These are phyloP conservation scores for Phenacoccus solenopsis DNA, from an alignment of 1,140 invertebrate genomes.

Conservation along the genomic window DNA sequence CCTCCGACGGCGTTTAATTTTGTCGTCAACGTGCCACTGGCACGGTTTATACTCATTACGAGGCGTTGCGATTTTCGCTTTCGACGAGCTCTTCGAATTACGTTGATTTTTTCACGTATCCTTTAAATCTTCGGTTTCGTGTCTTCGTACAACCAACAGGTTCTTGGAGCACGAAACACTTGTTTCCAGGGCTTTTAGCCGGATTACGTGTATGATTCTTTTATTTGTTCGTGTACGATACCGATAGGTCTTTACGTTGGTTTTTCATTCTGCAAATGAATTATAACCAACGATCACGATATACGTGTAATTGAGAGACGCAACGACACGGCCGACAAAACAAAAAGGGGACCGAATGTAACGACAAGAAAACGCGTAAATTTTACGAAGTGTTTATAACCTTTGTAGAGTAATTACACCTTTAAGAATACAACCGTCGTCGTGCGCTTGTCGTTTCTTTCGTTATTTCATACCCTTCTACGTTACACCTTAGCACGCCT, in stretches of 20 bases:
- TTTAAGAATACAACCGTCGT: no score
- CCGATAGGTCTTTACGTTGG: not conserved
- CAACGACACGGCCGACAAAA: not conserved
- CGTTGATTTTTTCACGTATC: not conserved
- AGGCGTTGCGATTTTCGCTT: no score
- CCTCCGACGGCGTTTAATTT: not conserved
- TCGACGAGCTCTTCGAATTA: not conserved
- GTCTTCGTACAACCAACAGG: not conserved
- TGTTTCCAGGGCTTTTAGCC: no score
- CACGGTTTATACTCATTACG: no score
- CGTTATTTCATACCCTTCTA: not conserved
- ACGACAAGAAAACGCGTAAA: not conserved
- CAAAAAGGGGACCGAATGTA: not conserved
- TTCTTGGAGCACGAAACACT: not conserved
- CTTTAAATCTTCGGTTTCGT: not conserved
- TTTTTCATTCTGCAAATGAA: not conserved
- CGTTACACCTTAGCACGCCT: no score
- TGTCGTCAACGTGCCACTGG: not conserved
- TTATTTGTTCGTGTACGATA: no score
- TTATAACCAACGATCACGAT: not conserved
- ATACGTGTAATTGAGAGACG: not conserved
- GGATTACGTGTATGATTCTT: no score
- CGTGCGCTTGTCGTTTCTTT: not conserved
- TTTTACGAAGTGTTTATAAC: constrained; percentile 3
- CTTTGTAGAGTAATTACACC: not conserved